Evolutionary conservation across 1,140 invertebrate species (phyloP).

Genomic region (Temnothorax nylanderi): DNA sequence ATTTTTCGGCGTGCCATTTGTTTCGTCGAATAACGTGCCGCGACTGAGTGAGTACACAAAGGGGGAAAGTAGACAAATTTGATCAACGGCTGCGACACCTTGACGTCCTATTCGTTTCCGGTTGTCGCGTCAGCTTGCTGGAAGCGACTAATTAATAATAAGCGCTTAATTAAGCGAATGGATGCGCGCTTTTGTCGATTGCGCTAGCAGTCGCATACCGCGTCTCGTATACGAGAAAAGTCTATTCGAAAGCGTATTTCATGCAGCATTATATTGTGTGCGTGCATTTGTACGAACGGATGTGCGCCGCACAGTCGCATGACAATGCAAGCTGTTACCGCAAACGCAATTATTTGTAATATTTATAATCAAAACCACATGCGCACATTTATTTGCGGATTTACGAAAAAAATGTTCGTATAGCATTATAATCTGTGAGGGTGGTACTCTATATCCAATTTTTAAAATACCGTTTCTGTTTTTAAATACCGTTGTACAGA

Average conservation of each 20-base stretch:
- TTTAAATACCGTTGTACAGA: neutral
- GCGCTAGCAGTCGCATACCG: constrained; percentile 3
- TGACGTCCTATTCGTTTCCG: constrained; percentile 73
- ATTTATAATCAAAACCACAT: constrained; percentile 62
- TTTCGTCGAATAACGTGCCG: neutral
- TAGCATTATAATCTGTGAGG: neutral
- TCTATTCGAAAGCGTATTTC: constrained; percentile 53
- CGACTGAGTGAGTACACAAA: constrained; percentile 38
- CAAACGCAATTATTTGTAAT: constrained; percentile 70
- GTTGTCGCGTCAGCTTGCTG: constrained; percentile 59
- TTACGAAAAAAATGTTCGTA: neutral
- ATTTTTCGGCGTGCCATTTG: constrained; percentile 51
- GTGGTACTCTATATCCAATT: neutral
- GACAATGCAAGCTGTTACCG: constrained; percentile 61
- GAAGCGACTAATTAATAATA: constrained; percentile 74
- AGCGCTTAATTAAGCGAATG: constrained; percentile 76
- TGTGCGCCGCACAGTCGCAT: constrained; percentile 41
- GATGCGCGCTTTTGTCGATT: constrained; percentile 70
- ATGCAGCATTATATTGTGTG: constrained; percentile 31
- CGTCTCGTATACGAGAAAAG: constrained; percentile 23
- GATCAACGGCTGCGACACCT: constrained; percentile 71
- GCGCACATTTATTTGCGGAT: constrained; percentile 31
- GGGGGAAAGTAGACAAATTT: constrained; percentile 70
- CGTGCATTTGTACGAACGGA: constrained; percentile 54
- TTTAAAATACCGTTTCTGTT: neutral